Conservation (phyloP, 2,888 invertebrate species). For the Empis livida region DNA sequence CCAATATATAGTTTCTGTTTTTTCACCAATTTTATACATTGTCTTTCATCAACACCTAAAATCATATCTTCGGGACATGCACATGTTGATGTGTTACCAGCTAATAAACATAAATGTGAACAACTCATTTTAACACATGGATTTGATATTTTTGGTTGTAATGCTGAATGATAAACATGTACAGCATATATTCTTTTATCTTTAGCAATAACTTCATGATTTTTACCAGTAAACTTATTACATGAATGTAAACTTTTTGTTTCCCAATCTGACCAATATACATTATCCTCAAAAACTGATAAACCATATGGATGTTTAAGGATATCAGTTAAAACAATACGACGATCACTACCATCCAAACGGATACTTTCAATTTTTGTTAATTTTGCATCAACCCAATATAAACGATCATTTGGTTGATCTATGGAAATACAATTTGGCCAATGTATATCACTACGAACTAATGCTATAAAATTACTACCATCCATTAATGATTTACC, state of each 20-base stretch:
- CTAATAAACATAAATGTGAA: constrained; percentile 64
- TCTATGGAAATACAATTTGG: constrained; percentile 83
- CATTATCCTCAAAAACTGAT: constrained; percentile 70
- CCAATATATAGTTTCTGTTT: constrained; percentile 37
- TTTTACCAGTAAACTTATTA: constrained; percentile 62
- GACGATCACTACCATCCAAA: constrained; percentile 52
- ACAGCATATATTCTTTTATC: constrained; percentile 43
- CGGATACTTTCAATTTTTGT: constrained; percentile 50
- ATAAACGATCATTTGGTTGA: constrained; percentile 60
- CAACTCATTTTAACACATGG: constrained; percentile 53
- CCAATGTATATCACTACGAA: constrained; percentile 53
- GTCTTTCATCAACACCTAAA: constrained; percentile 40
- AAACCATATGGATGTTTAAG: constrained; percentile 72
- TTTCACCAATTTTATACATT: constrained; percentile 42
- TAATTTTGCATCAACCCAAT: constrained; percentile 75
- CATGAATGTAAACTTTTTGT: constrained; percentile 60
- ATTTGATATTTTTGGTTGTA: constrained; percentile 43
- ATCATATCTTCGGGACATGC: constrained; percentile 64
- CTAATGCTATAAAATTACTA: constrained; percentile 42
- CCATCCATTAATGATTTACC: constrained; percentile 81
- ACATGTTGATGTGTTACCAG: constrained; percentile 46
- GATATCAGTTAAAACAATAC: constrained; percentile 44
- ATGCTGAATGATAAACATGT: constrained; percentile 59
- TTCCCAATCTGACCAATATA: constrained; percentile 87
- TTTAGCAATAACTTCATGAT: constrained; percentile 42